Evolutionary conservation across 1,140 invertebrate species (phyloP).

Genomic region (Argopecten irradians): DNA sequence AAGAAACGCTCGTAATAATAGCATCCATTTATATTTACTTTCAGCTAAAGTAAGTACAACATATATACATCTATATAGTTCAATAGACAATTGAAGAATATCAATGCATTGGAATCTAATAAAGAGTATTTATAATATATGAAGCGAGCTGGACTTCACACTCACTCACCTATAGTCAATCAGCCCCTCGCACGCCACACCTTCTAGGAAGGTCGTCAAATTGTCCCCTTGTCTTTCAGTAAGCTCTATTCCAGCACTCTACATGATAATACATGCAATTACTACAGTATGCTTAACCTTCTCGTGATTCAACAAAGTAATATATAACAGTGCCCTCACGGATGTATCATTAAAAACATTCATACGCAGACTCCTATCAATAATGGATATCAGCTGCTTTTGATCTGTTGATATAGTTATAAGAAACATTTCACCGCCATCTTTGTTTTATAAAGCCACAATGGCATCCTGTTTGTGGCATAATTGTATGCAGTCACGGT

Average conservation of each 20-base stretch:
- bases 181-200: background rate
- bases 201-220: background rate
- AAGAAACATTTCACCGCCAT: background rate
- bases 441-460: background rate
- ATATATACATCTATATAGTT: too few species aligned
- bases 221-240: background rate
- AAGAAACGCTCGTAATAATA: too few species aligned
- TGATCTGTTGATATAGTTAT: background rate
- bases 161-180: background rate
- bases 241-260: background rate
- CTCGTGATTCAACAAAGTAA: background rate
- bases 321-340: background rate
- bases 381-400: conserved; percentile 16
- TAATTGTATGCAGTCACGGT: background rate
- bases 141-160: too few species aligned
- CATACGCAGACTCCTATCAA: background rate
- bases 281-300: background rate
- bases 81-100: too few species aligned
- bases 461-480: background rate
- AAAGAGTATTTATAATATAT: too few species aligned
- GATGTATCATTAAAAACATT: background rate
- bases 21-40: too few species aligned
- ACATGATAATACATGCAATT: background rate
- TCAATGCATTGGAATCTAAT: too few species aligned
- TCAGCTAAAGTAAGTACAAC: too few species aligned